Evolutionary conservation across 2,797 vertebrate genomes (phyloP), one percentile per base, ranked within the genome.

Genomic region (Cirrhinus molitorella): DNA sequence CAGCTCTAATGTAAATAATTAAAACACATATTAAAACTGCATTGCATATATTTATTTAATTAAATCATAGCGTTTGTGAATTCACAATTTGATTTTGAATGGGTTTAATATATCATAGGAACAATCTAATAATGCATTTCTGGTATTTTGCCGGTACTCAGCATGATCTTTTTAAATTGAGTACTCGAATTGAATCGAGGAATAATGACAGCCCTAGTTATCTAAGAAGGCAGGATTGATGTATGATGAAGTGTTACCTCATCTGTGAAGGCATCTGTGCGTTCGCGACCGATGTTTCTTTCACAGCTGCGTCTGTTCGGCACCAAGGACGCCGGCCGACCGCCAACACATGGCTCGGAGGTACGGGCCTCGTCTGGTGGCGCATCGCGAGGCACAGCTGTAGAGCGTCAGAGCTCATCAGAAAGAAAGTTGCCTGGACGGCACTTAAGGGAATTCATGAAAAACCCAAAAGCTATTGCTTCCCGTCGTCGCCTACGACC

Each of bases 301-400:
- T 25, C 49, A 68, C 79, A 63, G 68, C 71, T 47, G 57, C 3
- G 10, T 63, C 68, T 34, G 59, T 75, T 83, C 47, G 49, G 61
- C 59, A 83, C 47, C 80, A 75, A 83, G 71, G 71, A 83, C 47
- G 72, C 31, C 31, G 23, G 23, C 71, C 31, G 5, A 34, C 37
- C n/a, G 43, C 28, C 59, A 82, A 71, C 31, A 45, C 55, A 34
- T 23, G 57, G 68, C 57, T 31, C 31, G 10, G 43, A 74, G 55
- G 45, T 21, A 51, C 10, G 3, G 45, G 21, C 25, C 61, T 40
- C 16, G 68, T 49, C 80, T 81, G 67, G 57, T 81, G 70, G 28
- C 5, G 6, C 14, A 37, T 49, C 28, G n/a, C 21, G 6, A 45
- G 19, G 51, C 66, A 80, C 78, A 80, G 78, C 78, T 80, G 78